Base-by-base conservation (phyloP, 2,113 vertebrate genomes). In the Leiothrix lutea region DNA sequence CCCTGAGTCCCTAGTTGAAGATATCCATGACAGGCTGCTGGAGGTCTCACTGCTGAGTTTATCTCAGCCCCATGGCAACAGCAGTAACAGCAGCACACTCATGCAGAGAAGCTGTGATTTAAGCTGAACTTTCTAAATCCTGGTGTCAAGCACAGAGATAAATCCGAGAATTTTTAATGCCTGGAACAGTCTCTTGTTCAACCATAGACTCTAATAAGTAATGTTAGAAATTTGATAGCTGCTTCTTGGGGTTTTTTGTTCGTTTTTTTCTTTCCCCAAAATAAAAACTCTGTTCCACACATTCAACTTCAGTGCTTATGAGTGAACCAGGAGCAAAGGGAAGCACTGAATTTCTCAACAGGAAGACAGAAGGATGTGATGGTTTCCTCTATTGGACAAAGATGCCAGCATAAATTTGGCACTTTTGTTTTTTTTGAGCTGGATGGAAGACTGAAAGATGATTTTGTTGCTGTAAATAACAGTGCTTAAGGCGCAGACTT, bases 61-160 rank as follows among this genome's bases (percentile, higher is more conserved):
- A 40, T 48, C 19, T 50, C 47, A 71, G 54, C 10, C 9, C 44
- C 7, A 1, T 8, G 13, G 4, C 28, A 67, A 16, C 29, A 47
- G 29, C 47, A 79, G 3, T 12, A 71, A 25, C 33, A 61, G 38
- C 60, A 58, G 14, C 2, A 2, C 9, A 24, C 4, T 0, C 0
- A 29, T 31, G 23, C 47, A 82, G 61, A 71, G 26, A 82, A 67
- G 28, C 26, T 54, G 28, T 19, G 4, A 11, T 80, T 80, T 61
- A 86, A 58, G 20, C 8, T 20, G 42, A 54, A 15, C 20, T 40
- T 91, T 64, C 40, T 74, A 61, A 72, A 75, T 69, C 57, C 40
- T 79, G 22, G 14, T 90, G 64, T 67, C 36, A 48, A 89, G 48
- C 14, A 48, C 9, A 54, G 15, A 47, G 24, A 51, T 67, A 81